Percentiles rank a stretch among this genome's conserved stretches.
phyloP scores from a whole-genome alignment of 2,888 invertebrate species.

The Netelia fuscicornis region DNA sequence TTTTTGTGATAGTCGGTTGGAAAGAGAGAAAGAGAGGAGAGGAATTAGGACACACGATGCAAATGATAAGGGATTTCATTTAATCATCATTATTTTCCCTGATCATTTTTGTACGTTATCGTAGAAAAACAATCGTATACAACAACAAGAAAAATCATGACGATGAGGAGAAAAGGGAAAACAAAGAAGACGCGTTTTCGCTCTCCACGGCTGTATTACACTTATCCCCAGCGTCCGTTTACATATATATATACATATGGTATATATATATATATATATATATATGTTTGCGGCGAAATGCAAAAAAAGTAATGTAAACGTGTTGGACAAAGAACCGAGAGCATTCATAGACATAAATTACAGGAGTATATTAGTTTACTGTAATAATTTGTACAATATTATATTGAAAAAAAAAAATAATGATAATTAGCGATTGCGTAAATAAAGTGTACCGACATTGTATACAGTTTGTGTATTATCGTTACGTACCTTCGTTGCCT shows the following conservation, averaged over 20 bases:
- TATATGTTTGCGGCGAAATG: constrained; percentile 60
- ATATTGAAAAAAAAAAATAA: constrained; percentile 77
- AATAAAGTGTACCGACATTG: constrained; percentile 84
- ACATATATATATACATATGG: background rate
- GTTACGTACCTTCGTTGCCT: background rate
- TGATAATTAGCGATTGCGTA: constrained; percentile 78
- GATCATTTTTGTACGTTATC: constrained; percentile 83
- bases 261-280: constrained; percentile 14
- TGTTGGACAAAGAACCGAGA: constrained; percentile 80
- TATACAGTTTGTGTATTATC: constrained; percentile 69
- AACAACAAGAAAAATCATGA: constrained; percentile 39
- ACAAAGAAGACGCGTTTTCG: constrained; percentile 54
- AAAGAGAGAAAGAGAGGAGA: constrained; percentile 60
- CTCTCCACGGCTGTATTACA: constrained; percentile 49
- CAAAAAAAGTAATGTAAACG: constrained; percentile 61
- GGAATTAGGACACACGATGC: constrained; percentile 43
- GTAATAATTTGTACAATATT: constrained; percentile 85
- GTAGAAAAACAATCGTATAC: constrained; percentile 75
- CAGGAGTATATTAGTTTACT: constrained; percentile 83
- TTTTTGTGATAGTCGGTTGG: constrained; percentile 80
- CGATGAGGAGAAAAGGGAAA: constrained; percentile 18
- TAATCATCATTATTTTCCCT: constrained; percentile 76
- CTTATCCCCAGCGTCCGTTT: constrained; percentile 48
- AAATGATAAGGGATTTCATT: constrained; percentile 79
- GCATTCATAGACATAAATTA: constrained; percentile 82